Evolutionary conservation across 2,113 vertebrate species (phyloP).

Genomic region (Romanogobio albipinnatus): DNA sequence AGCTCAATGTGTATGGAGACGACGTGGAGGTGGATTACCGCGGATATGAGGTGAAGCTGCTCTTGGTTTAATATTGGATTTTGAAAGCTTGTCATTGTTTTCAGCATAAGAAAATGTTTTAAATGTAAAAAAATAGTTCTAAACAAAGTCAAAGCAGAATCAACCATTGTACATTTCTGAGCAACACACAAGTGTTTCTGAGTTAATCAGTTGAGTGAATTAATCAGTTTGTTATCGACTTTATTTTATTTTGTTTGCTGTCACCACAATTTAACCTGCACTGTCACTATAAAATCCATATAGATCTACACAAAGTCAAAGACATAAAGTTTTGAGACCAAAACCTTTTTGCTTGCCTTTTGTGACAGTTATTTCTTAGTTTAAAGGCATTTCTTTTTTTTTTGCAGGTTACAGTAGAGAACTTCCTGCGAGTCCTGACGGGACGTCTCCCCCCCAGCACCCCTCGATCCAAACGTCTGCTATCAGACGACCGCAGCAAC

Average conservation of each 20-base stretch:
- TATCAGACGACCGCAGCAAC: conserved; percentile 97
- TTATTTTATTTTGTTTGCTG: too few species aligned
- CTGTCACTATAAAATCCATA: too few species aligned
- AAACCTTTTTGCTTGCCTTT: not conserved
- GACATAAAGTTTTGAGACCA: too few species aligned
- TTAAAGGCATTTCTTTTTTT: not conserved
- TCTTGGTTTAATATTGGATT: not conserved
- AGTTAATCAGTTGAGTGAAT: not conserved
- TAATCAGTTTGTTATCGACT: not conserved
- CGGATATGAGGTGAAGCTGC: conserved; percentile 87
- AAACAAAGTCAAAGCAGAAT: not conserved
- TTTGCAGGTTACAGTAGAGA: conserved; percentile 94
- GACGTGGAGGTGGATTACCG: conserved; percentile 98
- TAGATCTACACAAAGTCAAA: too few species aligned
- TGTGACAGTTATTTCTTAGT: not conserved
- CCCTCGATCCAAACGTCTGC: conserved; percentile 92
- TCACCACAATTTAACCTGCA: too few species aligned
- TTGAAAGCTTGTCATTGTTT: not conserved
- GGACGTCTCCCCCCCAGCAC: conserved; percentile 93
- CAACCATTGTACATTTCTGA: not conserved
- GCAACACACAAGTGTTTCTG: not conserved
- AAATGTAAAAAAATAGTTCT: not conserved
- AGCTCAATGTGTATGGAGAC: conserved; percentile 96
- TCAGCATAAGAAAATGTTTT: not conserved
- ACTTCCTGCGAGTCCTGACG: conserved; percentile 93